Evolutionary conservation across 2,888 invertebrate genomes (phyloP), one percentile per base, ranked within the genome.

Genomic region (Acrocyrtus sp.): DNA sequence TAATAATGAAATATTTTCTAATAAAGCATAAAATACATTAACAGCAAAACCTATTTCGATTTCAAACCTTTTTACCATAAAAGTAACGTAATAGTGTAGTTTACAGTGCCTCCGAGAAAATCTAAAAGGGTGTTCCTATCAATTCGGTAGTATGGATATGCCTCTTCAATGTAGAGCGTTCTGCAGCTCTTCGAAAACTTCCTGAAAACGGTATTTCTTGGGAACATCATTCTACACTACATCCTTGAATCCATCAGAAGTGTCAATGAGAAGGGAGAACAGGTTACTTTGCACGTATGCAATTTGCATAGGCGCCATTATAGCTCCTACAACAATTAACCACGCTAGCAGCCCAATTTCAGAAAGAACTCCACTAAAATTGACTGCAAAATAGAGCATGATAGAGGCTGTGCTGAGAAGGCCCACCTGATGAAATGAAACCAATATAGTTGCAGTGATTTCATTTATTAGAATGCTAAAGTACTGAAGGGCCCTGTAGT

Each of bases 351-450:
- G 15, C 4, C 57, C 57, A 2, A 24, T 27, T n/a, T 43, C 43
- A 24, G n/a, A 45, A 26, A 57, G 22, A 6, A 57, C 19, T 12
- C 6, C 41, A 8, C 45, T 43, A 19, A 43, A 57, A 2, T 43
- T 57, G 22, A 57, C 26, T 8, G 39, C 34, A 12, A 57, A 57
- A 26, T 2, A 43, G n/a, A 57, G 22, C 57, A 60, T 60, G 12
- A 60, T 29, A 1, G 60, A 26, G 6, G 15, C 12, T 3, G 1
- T 3, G 2, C 19, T 12, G 27, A 47, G 5, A 1, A 27, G 6
- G 5, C 27, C 60, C 12, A 60, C 48, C 5, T 60, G 60, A 48
- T 48, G 48, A 17, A 60, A 47, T 6, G 58, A 24, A 45, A 58
- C 19, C 4, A 26, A 5, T n/a, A 58, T 47, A 6, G 22, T 24